Conservation (phyloP, 2,113 vertebrate species). For the Thalassoma bifasciatum region DNA sequence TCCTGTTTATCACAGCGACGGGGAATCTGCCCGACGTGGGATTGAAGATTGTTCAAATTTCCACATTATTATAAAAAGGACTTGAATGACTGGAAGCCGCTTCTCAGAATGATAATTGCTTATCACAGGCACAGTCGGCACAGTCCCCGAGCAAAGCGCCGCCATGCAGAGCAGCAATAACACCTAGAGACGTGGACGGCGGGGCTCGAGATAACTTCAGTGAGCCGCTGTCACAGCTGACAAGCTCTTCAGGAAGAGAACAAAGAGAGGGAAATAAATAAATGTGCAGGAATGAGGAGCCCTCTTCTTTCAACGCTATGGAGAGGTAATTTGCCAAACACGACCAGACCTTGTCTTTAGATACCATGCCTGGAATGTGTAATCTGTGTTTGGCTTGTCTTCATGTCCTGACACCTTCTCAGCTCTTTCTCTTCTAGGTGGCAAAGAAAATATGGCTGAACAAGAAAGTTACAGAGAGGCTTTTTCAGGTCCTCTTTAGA, state of each 20-base stretch:
- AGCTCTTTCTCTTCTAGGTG: not conserved
- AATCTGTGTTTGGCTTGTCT: slow-evolving; percentile 12
- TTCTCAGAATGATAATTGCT: slow-evolving; percentile 50
- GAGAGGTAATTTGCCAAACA: slow-evolving; percentile 67
- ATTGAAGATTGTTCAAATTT: slow-evolving; percentile 16
- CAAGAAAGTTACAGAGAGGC: too few relatives aligned
- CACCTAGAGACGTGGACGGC: slow-evolving; percentile 29
- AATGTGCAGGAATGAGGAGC: slow-evolving; percentile 24
- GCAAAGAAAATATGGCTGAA: not conserved
- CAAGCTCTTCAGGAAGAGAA: slow-evolving; percentile 45
- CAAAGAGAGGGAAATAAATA: slow-evolving; percentile 61
- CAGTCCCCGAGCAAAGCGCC: slow-evolving; percentile 11
- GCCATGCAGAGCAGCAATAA: slow-evolving; percentile 16
- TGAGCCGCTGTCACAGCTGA: slow-evolving; percentile 48
- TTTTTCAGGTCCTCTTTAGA: not conserved
- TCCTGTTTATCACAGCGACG: slow-evolving; percentile 17
- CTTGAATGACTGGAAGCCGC: slow-evolving; percentile 4
- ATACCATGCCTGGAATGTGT: slow-evolving; percentile 15
- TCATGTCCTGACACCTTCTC: slow-evolving; percentile 5
- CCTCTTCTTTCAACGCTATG: slow-evolving; percentile 59
- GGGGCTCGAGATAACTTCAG: slow-evolving; percentile 40
- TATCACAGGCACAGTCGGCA: slow-evolving; percentile 23
- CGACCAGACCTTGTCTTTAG: slow-evolving; percentile 26
- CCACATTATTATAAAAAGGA: slow-evolving; percentile 1
- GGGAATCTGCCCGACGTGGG: slow-evolving; percentile 9